A percentile compares a stretch with the other conserved stretches of the same genome.
Evolutionary conservation across 2,797 vertebrate genomes (phyloP).

Genomic region (Myotis pilosus): DNA sequence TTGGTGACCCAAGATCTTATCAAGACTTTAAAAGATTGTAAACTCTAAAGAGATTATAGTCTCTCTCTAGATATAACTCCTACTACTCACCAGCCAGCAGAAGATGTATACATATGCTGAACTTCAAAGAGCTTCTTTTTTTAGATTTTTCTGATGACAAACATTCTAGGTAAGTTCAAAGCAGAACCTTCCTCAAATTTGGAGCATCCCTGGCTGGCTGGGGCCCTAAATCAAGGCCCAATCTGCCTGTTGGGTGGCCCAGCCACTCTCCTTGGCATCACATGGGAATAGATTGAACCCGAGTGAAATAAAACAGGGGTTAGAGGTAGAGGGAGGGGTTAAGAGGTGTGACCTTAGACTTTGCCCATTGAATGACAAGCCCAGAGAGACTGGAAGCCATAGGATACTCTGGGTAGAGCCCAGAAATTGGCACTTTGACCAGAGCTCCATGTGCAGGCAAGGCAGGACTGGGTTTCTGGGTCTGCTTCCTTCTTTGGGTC

Average conservation of each 20-base stretch:
- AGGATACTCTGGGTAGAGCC: not conserved
- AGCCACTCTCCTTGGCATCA: not conserved
- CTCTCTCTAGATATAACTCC: not conserved
- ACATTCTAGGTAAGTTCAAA: not conserved
- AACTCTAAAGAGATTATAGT: not conserved
- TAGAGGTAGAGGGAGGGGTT: not conserved
- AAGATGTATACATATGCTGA: not conserved
- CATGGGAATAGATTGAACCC: not conserved
- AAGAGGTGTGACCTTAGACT: not conserved
- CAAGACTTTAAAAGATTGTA: not conserved
- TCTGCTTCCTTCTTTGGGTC: not conserved
- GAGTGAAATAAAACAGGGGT: not conserved
- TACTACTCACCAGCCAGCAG: not conserved
- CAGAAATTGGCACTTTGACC: not conserved
- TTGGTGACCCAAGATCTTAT: not conserved
- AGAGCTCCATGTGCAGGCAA: not conserved
- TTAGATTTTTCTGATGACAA: not conserved
- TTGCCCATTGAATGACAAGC: not conserved
- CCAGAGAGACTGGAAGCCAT: not conserved
- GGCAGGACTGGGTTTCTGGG: not conserved
- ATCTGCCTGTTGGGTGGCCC: not conserved
- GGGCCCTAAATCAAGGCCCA: not conserved
- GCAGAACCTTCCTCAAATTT: not conserved
- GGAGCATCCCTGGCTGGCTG: not conserved
- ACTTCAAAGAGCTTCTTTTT: not conserved